These are phyloP conservation scores for Megastigmus dorsalis DNA, from an alignment of 2,888 invertebrate genomes.

Conservation along the genomic window DNA sequence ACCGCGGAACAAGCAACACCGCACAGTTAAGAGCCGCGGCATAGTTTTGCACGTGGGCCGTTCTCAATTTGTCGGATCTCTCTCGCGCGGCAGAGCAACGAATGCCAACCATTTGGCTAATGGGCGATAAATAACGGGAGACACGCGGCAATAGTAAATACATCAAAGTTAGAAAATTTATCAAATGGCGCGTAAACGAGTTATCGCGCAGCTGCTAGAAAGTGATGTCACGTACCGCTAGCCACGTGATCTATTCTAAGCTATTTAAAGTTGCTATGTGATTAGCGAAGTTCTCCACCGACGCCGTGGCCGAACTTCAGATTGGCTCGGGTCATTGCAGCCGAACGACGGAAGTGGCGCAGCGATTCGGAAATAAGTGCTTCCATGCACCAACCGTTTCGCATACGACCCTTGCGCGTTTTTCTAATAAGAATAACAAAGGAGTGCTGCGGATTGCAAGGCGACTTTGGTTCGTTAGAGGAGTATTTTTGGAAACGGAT, in stretches of 20 bases:
- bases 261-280: conserved; percentile 53
- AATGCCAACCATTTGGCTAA: no score
- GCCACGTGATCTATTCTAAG: conserved; percentile 51
- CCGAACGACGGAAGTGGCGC: not conserved
- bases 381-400: not conserved
- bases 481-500: no score
- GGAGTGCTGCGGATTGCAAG: no score
- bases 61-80: no score
- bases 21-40: no score
- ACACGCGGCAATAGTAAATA: conserved; percentile 22
- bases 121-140: conserved; percentile 12
- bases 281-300: conserved; percentile 49
- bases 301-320: conserved; percentile 13
- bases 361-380: conserved; percentile 28
- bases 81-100: no score
- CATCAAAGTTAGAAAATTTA: conserved; percentile 49
- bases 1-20: no score
- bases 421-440: no score
- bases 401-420: no score
- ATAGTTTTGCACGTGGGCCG: no score
- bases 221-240: conserved; percentile 44
- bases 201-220: conserved; percentile 24
- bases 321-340: conserved; percentile 47
- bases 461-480: no score
- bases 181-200: conserved; percentile 52